A percentile compares a stretch with the other conserved stretches of the same genome.
Conservation (phyloP, 2,113 vertebrate species). For the Polyodon spathula region DNA sequence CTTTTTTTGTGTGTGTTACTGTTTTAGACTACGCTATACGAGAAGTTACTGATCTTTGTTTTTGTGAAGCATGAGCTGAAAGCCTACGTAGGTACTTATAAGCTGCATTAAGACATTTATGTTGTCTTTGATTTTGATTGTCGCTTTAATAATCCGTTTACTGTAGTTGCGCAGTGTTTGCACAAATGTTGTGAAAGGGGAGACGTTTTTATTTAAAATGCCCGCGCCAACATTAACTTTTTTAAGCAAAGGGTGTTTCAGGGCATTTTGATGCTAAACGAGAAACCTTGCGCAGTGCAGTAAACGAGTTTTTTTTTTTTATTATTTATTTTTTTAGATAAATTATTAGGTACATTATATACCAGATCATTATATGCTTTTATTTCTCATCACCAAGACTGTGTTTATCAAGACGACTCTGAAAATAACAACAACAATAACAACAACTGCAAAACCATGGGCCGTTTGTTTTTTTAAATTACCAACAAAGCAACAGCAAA, state of each 20-base stretch:
- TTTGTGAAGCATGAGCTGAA: neutral
- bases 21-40: neutral
- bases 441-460: neutral
- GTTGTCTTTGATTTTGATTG: too few species aligned
- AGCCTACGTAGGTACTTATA: constrained; percentile 2
- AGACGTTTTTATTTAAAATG: constrained; percentile 38
- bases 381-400: constrained; percentile 14
- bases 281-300: constrained; percentile 60
- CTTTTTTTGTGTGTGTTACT: neutral
- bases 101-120: constrained; percentile 17
- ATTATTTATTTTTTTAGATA: constrained; percentile 26
- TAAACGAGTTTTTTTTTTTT: constrained; percentile 24
- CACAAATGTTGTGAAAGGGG: constrained; percentile 29
- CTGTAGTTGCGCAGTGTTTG: constrained; percentile 31
- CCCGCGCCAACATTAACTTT: constrained; percentile 23
- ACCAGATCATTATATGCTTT: constrained; percentile 4
- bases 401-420: neutral
- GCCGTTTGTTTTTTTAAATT: constrained; percentile 45
- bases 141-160: constrained; percentile 22
- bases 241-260: constrained; percentile 17
- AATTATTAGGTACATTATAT: constrained; percentile 29
- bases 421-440: neutral
- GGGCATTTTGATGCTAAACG: constrained; percentile 16
- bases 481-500: constrained; percentile 55
- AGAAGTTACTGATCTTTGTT: neutral